Base-by-base conservation (phyloP, 1,140 invertebrate species). In the Antheraea pernyi region DNA sequence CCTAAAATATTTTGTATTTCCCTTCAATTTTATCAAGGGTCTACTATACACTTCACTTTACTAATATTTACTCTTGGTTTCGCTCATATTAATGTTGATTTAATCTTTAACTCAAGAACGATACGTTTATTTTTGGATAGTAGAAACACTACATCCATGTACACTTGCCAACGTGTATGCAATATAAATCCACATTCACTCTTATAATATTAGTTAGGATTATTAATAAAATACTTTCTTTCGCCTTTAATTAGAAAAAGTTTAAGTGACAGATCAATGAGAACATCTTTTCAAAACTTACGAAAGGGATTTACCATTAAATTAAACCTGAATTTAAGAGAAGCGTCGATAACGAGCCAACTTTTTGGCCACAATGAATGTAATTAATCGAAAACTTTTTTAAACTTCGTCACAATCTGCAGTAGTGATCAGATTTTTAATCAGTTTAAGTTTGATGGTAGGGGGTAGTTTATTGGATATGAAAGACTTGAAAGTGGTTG, bases 321-420 rank as follows among this genome's bases (percentile, higher is more conserved):
- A 89, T 89, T 86, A 86, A 89, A 87, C 82, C 77, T 80, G 80
- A 87, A 89, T 89, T 87, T 86, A 85, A 84, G 77, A 85, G 83
- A 88, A 87, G 85, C 79, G 82, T 79, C 78, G 77, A 85, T 90
- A 91, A 91, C 82, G 88, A 90, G 87, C 84, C 70, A 91, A 90
- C 83, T 91, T 91, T 87, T 71, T 80, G 69, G 69, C 84, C 88
- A 84, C 88, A 90, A 88, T 88, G 86, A 88, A 85, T 86, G 82
- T 91, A 87, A 91, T 89, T 87, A 89, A 89, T 87, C 75, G 81
- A 78, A 72, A 85, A 85, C 75, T 88, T 85, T 77, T 88, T 90
- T 86, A 79, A 83, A 84, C 77, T 86, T 82, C 78, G 78, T 82
- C 77, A 75, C 76, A 13, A 39, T 65, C 46, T 53, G 46, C 64